Evolutionary conservation across 2,113 vertebrate species (phyloP), one percentile per base, ranked within the genome.

Genomic region (Megaleporinus macrocephalus): DNA sequence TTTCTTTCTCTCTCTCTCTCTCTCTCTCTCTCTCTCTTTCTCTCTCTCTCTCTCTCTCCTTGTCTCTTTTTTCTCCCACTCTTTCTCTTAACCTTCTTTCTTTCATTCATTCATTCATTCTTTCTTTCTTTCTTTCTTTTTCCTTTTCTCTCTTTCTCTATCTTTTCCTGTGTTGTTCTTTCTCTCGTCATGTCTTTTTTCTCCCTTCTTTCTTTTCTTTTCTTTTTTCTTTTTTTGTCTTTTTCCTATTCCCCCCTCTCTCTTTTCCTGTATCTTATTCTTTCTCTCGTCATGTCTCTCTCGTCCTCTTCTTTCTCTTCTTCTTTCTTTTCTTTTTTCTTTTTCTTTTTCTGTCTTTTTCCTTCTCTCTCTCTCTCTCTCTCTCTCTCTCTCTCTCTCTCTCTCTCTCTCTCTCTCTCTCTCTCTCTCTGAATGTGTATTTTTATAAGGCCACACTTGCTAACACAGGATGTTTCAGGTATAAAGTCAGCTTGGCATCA

Each of bases 381-480:
- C 44, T 27, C 29, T 33, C 53, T 74, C 33, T 75, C 27, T 68
- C 1, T 6, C 14, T 53, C 13, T 53, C 6, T 36, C 6, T 6
- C 6, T 36, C 6, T 10, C 4, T 44, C 41, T 44, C 41, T 44
- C 41, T 44, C 72, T 68, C 29, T 30, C 16, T 68, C 59, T 62
- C 24, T 74, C 55, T 22, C 22, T 77, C 47, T 44, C 41, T 44
- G 1, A 68, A 66, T 70, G 73, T 81, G 81, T 75, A 81, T 80
- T 80, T 75, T 78, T 73, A n/a, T 69, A 33, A 76, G 75, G 41
- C 49, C 66, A 79, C 78, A 77, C 61, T 83, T 63, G 59, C 73
- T 77, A 62, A 51, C 65, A 74, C 73, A 63, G 57, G 80, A 73
- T 36, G 44, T 66, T 83, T 68, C 18, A 68, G 41, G 72, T 88